Conservation (phyloP, 2,113 vertebrate species). For the Dasypus novemcinctus region DNA sequence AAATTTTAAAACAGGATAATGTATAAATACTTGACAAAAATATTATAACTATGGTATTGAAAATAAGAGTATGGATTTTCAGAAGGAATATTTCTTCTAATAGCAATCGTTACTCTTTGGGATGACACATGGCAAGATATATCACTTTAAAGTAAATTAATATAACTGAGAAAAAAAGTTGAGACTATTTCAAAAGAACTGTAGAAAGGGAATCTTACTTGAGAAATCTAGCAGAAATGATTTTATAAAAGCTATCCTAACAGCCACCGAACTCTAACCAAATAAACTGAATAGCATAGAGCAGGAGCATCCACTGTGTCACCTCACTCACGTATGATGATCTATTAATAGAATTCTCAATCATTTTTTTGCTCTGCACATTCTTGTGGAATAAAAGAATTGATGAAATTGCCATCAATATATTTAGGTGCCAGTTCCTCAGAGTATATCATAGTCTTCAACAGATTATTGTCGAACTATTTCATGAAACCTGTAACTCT, state of each 20-base stretch:
- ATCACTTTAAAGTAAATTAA: slow-evolving; percentile 22
- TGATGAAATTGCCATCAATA: background rate
- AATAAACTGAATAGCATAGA: background rate
- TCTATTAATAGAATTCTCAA: slow-evolving; percentile 14
- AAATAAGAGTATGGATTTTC: slow-evolving; percentile 2
- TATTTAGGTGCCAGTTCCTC: background rate
- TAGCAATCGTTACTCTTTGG: background rate
- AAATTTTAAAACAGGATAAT: background rate
- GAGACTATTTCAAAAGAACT: slow-evolving; percentile 24
- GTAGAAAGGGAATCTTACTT: slow-evolving; percentile 17
- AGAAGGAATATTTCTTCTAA: background rate
- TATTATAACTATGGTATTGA: background rate
- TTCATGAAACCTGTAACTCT: background rate
- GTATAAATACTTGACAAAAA: background rate
- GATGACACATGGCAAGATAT: background rate
- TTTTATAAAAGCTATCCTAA: background rate
- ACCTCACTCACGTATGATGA: background rate
- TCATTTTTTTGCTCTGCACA: background rate
- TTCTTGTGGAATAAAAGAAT: background rate
- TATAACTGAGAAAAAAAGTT: background rate
- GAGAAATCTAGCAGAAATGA: background rate
- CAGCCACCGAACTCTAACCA: background rate
- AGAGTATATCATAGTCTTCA: background rate
- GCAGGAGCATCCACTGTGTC: background rate
- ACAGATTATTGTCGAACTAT: background rate